Percentiles rank a stretch among this genome's conserved stretches.
Evolutionary conservation across 2,113 vertebrate genomes (phyloP).

Genomic region (Euleptes europaea): DNA sequence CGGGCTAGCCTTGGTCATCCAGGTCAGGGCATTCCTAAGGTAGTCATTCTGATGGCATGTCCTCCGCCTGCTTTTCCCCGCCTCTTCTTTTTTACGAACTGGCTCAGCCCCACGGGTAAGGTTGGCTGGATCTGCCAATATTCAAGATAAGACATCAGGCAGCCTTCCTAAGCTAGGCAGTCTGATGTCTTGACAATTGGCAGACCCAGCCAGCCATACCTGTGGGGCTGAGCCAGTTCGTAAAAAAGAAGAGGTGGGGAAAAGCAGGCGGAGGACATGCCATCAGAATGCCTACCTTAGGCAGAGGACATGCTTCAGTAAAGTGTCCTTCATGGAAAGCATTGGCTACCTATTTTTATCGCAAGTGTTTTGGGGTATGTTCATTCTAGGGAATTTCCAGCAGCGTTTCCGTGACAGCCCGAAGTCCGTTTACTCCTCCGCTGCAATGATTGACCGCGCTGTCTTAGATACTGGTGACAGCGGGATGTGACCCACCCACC

Average conservation of each 20-base stretch:
- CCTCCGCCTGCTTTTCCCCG: not conserved
- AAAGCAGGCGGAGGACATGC: not conserved
- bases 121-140: not conserved
- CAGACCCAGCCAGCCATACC: not conserved
- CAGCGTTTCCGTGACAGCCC: not conserved
- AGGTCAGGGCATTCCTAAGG: not conserved
- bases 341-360: not conserved
- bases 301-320: not conserved
- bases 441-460: not conserved
- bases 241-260: not conserved
- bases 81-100: not conserved
- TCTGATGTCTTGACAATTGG: not conserved
- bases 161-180: not conserved
- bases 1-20: not conserved
- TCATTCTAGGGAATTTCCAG: constrained; percentile 8
- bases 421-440: not conserved
- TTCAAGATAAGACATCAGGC: not conserved
- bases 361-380: not conserved
- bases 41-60: not conserved
- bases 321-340: not conserved
- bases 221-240: not conserved
- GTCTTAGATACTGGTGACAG: not conserved
- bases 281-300: too few species aligned
- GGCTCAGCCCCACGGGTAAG: not conserved
- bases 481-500: not conserved